Evolutionary conservation across 2,113 vertebrate species (phyloP), one percentile per base, ranked within the genome.

Genomic region (Cromileptes altivelis): DNA sequence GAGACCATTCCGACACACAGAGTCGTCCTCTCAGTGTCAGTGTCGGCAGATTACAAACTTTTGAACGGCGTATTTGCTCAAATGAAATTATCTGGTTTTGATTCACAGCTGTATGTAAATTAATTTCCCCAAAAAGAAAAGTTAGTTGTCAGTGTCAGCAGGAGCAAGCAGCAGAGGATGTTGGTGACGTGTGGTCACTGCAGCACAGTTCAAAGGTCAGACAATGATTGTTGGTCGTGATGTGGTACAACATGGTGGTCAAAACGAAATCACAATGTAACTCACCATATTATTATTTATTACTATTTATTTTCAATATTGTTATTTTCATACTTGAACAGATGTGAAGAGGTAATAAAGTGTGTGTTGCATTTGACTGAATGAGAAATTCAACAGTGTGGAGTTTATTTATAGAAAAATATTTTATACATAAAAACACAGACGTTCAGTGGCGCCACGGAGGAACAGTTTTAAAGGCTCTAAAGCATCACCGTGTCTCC

Each of bases 261-360:
- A 1, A 56, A 63, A 67, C 75, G n/a, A 79, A 79, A 56, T 85
- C 71, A 82, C 76, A 27, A n/a, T 81, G 80, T 82, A 18, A 78
- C 25, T 85, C 75, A 85, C 77, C 1, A 64, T 56, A 68, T 72
- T 89, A 91, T 90, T 91, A 92, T 91, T 91, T 91, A 91, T 92
- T 92, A 63, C 84, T 92, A 92, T 93, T 93, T 92, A 92, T 93
- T 91, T 90, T 80, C 74, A 45, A 58, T 82, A 63, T 86, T 91
- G 80, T 89, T 90, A 82, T 91, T 91, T 93, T 93, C 86, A 78
- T 93, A 86, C 88, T 90, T 91, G 78, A 72, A 89, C 83, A 86
- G 27, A 88, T 19, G 86, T 89, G 72, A 88, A 85, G 70, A 80
- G 61, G 84, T 57, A 91, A 93, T 88, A 92, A 92, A 89, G 3